Evolutionary conservation across 2,113 vertebrate species (phyloP).

Genomic region (Tor tambroides): DNA sequence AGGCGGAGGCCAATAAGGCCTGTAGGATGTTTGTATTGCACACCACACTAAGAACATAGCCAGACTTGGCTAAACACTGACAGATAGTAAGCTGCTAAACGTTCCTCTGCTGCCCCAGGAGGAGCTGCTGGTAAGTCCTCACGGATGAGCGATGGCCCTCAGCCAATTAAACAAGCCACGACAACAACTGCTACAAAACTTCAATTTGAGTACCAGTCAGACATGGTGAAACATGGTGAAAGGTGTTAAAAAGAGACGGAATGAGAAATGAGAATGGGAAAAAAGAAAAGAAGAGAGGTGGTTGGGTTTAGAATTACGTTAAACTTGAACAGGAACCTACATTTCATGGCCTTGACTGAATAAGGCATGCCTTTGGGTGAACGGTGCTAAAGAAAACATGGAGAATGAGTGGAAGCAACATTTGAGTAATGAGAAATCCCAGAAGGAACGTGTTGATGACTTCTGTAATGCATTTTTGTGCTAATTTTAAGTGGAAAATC

Average conservation of each 20-base stretch:
- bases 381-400: slow-evolving; percentile 22
- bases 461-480: neutral
- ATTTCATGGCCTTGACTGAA: slow-evolving; percentile 53
- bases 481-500: neutral
- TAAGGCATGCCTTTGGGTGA: slow-evolving; percentile 49
- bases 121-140: neutral
- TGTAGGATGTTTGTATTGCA: slow-evolving; percentile 13
- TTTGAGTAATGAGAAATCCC: neutral
- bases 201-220: slow-evolving; percentile 11
- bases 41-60: neutral
- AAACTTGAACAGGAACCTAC: slow-evolving; percentile 36
- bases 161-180: slow-evolving; percentile 44
- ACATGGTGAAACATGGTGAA: neutral
- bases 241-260: slow-evolving; percentile 21
- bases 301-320: slow-evolving; percentile 17
- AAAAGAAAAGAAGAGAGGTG: slow-evolving; percentile 5
- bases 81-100: neutral
- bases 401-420: neutral
- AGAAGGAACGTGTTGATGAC: neutral
- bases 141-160: slow-evolving; percentile 4
- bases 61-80: slow-evolving; percentile 30
- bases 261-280: slow-evolving; percentile 5
- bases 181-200: slow-evolving; percentile 35
- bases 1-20: neutral
- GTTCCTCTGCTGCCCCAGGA: neutral